These are phyloP conservation scores for Palythoa grandis DNA, from an alignment of 92 coral and sea anemone species.

Conservation along the genomic window DNA sequence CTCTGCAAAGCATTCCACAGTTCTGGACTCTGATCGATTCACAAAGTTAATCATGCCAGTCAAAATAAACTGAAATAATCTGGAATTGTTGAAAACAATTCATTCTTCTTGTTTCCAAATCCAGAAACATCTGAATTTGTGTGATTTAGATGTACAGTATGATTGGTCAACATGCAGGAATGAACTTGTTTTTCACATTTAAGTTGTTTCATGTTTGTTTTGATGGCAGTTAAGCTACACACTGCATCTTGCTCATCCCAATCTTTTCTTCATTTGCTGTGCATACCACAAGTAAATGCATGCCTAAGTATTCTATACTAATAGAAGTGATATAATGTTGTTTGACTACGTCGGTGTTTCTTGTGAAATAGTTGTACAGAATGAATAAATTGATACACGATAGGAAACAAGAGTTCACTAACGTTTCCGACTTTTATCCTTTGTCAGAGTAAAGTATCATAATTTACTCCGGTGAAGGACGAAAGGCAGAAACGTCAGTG, in stretches of 20 bases:
- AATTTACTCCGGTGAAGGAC: too few relatives aligned
- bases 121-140: conserved; percentile 4
- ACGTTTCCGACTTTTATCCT: too few relatives aligned
- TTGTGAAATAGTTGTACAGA: too few relatives aligned
- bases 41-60: background rate
- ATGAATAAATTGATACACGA: too few relatives aligned
- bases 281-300: background rate
- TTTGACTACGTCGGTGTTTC: too few relatives aligned
- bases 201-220: conserved; percentile 31
- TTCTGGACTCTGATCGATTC: background rate
- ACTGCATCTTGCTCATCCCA: background rate
- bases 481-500: too few relatives aligned
- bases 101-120: conserved; percentile 13
- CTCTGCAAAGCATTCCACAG: background rate
- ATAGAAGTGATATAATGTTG: background rate
- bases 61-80: conserved; percentile 14
- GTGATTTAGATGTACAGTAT: background rate
- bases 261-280: background rate
- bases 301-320: background rate
- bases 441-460: too few relatives aligned
- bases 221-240: conserved; percentile 6
- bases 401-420: too few relatives aligned
- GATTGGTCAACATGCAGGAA: background rate
- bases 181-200: conserved; percentile 22
- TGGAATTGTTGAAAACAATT: conserved; percentile 2